These are phyloP conservation scores for Portevinia maculata DNA, from an alignment of 2,888 invertebrate genomes.

Conservation along the genomic window DNA sequence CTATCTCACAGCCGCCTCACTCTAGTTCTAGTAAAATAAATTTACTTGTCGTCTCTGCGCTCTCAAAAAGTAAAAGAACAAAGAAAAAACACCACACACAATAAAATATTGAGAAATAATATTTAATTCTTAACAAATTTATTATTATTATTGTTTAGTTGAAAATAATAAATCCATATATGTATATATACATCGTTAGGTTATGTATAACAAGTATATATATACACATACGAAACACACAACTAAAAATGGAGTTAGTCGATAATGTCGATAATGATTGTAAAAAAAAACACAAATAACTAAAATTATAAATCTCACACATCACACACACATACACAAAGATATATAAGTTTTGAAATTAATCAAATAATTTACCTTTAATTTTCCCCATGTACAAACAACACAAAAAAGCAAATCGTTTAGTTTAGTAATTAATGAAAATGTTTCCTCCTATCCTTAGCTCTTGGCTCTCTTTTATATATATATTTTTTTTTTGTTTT, in stretches of 20 bases:
- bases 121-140: slow-evolving; percentile 51
- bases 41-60: slow-evolving; percentile 39
- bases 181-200: slow-evolving; percentile 39
- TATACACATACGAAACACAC: slow-evolving; percentile 46
- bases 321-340: slow-evolving; percentile 43
- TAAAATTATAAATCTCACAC: slow-evolving; percentile 32
- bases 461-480: slow-evolving; percentile 32
- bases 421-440: slow-evolving; percentile 60
- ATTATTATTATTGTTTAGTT: slow-evolving; percentile 61
- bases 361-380: slow-evolving; percentile 59
- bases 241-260: slow-evolving; percentile 54
- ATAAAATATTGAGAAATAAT: slow-evolving; percentile 53
- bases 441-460: slow-evolving; percentile 28
- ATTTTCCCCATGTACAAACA: slow-evolving; percentile 71
- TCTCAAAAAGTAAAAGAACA: slow-evolving; percentile 20
- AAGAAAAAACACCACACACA: slow-evolving; percentile 16
- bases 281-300: slow-evolving; percentile 47
- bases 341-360: slow-evolving; percentile 53
- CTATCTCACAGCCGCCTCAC: slow-evolving; percentile 12
- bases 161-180: slow-evolving; percentile 22
- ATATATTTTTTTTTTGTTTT: slow-evolving; percentile 30
- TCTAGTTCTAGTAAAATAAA: slow-evolving; percentile 23
- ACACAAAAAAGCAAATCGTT: slow-evolving; percentile 58
- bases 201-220: slow-evolving; percentile 51
- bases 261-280: slow-evolving; percentile 50